Percentiles rank a stretch among this genome's conserved stretches.
Conservation (phyloP, 2,113 vertebrate genomes). For the Mesembrinibis cayennensis region DNA sequence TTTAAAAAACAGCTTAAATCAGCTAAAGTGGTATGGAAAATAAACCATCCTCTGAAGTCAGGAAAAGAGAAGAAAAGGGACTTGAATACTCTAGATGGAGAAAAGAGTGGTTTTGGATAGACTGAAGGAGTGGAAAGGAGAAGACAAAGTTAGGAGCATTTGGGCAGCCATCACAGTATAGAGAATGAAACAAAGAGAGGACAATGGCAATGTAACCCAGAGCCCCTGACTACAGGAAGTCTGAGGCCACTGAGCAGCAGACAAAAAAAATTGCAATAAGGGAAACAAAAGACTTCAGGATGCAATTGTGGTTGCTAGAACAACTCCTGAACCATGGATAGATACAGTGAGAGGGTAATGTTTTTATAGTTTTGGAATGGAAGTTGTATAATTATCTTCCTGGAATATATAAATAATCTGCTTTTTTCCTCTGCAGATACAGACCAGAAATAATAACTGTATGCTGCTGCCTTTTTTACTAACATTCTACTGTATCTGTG, state of each 20-base stretch:
- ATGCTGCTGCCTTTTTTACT: neutral
- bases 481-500: neutral
- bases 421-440: neutral
- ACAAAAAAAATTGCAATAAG: neutral
- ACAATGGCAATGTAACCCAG: neutral
- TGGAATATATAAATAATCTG: neutral
- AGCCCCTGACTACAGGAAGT: neutral
- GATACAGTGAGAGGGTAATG: neutral
- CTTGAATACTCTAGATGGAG: neutral
- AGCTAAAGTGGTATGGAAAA: neutral
- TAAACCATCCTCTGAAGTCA: neutral
- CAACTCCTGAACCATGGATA: neutral
- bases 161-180: neutral
- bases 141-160: neutral
- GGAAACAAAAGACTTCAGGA: neutral
- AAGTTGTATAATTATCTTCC: neutral
- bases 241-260: neutral
- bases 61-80: neutral
- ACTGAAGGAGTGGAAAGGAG: neutral
- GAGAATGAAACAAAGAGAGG: neutral
- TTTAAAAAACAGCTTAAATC: neutral
- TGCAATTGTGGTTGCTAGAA: accelerated
- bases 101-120: neutral
- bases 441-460: neutral
- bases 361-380: neutral